Conservation (phyloP, 2,113 vertebrate species). For the Microcebus ravelobensis region DNA sequence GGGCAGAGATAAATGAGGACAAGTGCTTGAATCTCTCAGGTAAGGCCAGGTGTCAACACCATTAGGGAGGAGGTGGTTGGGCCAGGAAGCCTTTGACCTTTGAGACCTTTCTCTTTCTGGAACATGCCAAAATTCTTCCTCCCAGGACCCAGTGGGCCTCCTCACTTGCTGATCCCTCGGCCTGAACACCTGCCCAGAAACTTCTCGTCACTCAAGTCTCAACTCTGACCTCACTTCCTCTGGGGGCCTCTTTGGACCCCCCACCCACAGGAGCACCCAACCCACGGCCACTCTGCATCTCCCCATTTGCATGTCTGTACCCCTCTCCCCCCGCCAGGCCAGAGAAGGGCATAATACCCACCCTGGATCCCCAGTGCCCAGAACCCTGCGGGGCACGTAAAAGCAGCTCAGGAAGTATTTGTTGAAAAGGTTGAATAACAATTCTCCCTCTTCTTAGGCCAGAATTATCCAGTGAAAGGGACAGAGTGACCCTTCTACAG, state of each 20-base stretch:
- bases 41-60: too few species aligned
- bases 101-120: neutral
- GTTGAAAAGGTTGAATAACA: neutral
- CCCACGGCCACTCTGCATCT: neutral
- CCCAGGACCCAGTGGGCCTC: neutral
- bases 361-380: neutral
- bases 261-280: neutral
- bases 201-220: neutral
- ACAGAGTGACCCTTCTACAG: neutral
- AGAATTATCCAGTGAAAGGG: neutral
- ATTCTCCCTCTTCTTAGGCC: neutral
- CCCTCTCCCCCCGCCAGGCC: neutral
- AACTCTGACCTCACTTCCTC: neutral
- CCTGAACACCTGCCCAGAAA: neutral
- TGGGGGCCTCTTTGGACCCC: neutral
- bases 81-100: too few species aligned
- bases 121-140: neutral
- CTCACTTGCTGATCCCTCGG: neutral
- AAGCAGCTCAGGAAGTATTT: neutral
- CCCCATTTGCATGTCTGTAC: neutral
- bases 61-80: fast-evolving
- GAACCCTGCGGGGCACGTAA: neutral
- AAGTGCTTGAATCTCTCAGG: neutral
- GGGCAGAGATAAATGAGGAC: neutral
- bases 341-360: too few species aligned